A percentile compares a stretch with the other conserved stretches of the same genome.
Conservation (phyloP, 2,113 vertebrate genomes). For the Nerophis lumbriciformis region DNA sequence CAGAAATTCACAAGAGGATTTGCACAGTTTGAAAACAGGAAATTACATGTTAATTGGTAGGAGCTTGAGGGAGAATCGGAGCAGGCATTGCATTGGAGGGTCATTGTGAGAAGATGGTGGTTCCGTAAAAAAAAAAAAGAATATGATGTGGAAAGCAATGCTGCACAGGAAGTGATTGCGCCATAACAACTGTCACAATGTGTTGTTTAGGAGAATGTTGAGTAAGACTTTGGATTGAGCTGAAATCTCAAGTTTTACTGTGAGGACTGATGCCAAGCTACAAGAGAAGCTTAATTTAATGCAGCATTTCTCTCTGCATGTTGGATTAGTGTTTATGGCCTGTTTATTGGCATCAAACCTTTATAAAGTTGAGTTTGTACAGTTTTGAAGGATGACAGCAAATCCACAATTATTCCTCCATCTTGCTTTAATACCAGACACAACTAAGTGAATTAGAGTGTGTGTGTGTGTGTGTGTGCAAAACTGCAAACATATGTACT, state of each 20-base stretch:
- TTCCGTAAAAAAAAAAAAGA: neutral
- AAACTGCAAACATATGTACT: no score
- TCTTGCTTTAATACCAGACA: no score
- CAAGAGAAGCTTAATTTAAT: neutral
- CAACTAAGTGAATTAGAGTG: no score
- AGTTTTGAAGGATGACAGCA: neutral
- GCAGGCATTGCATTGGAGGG: neutral
- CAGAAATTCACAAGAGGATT: slow-evolving; percentile 16
- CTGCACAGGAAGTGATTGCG: neutral
- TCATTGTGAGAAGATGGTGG: neutral
- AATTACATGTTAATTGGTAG: slow-evolving; percentile 44
- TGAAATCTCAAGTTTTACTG: neutral
- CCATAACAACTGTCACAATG: neutral
- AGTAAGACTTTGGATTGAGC: neutral
- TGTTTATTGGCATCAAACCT: neutral
- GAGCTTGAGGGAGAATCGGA: slow-evolving; percentile 25
- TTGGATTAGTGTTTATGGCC: slow-evolving; percentile 10
- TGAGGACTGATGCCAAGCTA: neutral
- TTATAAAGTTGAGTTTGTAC: neutral
- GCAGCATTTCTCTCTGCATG: neutral
- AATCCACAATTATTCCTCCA: no score
- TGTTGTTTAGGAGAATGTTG: neutral
- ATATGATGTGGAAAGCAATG: neutral
- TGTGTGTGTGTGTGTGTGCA: no score
- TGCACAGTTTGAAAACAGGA: slow-evolving; percentile 59